Percentiles rank a stretch among this genome's conserved stretches.
Conservation (phyloP, 1,140 invertebrate species). For the Marisa cornuarietis region DNA sequence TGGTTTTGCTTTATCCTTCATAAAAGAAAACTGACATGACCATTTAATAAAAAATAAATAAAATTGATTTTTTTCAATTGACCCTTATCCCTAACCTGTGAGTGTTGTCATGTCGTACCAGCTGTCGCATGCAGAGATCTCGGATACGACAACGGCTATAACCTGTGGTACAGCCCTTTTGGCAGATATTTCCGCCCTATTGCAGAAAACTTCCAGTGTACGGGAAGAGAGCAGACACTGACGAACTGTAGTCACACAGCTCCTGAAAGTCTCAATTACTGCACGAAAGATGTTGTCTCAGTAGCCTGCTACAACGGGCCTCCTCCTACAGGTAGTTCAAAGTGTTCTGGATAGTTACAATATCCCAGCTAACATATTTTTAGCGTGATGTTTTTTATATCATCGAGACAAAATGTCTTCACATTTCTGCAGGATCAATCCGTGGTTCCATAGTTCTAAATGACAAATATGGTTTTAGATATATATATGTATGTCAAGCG, state of each 20-base stretch:
- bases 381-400: too few species aligned
- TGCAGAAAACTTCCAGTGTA: slow-evolving; percentile 40
- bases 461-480: too few species aligned
- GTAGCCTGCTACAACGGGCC: slow-evolving; percentile 48
- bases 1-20: too few species aligned
- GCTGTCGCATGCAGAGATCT: slow-evolving; percentile 51
- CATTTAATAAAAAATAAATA: too few species aligned
- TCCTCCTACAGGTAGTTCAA: slow-evolving; percentile 6
- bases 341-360: neutral
- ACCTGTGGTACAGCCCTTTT: slow-evolving; percentile 44
- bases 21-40: too few species aligned
- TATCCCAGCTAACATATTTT: neutral
- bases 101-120: slow-evolving; percentile 1
- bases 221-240: slow-evolving; percentile 39
- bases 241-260: slow-evolving; percentile 30
- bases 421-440: too few species aligned
- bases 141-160: slow-evolving; percentile 41
- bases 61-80: too few species aligned
- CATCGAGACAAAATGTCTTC: too few species aligned
- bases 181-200: slow-evolving; percentile 35
- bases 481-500: neutral
- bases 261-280: neutral
- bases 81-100: neutral
- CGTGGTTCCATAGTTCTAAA: too few species aligned
- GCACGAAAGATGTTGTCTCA: slow-evolving; percentile 36